Evolutionary conservation across 2,888 invertebrate genomes (phyloP).

Genomic region (Dendrolimus pini): DNA sequence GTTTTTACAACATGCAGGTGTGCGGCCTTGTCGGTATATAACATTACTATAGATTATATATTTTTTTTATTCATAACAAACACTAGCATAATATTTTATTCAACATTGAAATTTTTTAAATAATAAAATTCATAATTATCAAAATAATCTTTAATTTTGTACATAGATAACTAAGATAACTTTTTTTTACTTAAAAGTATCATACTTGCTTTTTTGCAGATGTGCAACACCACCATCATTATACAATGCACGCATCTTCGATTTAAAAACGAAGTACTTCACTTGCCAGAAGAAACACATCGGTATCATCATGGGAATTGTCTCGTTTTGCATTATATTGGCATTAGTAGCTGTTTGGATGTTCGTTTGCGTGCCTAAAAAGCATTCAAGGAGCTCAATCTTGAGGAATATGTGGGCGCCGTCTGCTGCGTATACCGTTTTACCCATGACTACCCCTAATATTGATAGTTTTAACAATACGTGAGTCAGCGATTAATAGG

Average conservation of each 20-base stretch:
- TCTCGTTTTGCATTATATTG: slow-evolving; percentile 34
- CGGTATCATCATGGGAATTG: slow-evolving; percentile 31
- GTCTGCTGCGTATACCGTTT: slow-evolving; percentile 35
- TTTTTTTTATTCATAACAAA: no score
- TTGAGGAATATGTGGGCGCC: slow-evolving; percentile 31
- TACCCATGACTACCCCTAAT: slow-evolving; percentile 29
- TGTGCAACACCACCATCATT: slow-evolving; percentile 58
- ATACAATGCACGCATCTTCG: slow-evolving; percentile 57
- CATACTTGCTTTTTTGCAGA: slow-evolving; percentile 39
- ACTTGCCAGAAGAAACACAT: slow-evolving; percentile 39
- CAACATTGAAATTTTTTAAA: no score
- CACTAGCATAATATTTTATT: no score
- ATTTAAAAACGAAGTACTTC: slow-evolving; percentile 57
- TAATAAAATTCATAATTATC: no score
- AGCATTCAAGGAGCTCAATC: slow-evolving; percentile 26
- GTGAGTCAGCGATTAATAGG: slow-evolving; percentile 1
- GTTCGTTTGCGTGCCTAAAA: slow-evolving; percentile 43
- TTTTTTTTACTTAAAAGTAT: no score
- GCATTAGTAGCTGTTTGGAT: slow-evolving; percentile 47
- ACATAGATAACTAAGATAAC: no score
- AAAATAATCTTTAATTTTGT: no score
- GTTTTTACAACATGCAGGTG: no score
- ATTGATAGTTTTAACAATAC: slow-evolving; percentile 6
- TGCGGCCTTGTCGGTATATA: no score
- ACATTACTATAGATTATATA: no score